Evolutionary conservation across 1,140 invertebrate genomes (phyloP).

Genomic region (Conus betulinus): DNA sequence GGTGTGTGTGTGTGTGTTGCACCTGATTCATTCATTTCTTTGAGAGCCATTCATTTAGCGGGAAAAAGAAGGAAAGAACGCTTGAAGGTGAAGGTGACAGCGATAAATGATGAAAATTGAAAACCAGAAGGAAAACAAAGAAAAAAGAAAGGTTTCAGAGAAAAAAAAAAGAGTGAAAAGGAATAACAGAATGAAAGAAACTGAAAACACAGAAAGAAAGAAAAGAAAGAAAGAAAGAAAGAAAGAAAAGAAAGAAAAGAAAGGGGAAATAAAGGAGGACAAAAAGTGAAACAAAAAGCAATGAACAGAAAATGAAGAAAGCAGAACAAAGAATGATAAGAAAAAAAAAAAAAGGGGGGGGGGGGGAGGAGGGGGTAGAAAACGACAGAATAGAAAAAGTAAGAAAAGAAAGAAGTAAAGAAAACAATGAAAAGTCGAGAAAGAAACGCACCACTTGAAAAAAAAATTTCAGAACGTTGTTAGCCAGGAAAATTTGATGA

Average conservation of each 20-base stretch:
- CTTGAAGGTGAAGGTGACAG: too few species aligned
- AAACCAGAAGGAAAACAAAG: neutral
- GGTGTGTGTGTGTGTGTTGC: too few species aligned
- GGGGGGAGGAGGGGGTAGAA: too few species aligned
- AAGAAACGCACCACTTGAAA: too few species aligned
- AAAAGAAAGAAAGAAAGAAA: neutral
- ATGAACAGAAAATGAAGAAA: slow-evolving; percentile 2
- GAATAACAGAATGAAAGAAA: neutral
- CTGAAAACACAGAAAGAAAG: neutral
- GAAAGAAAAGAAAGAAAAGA: neutral
- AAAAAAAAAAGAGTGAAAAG: too few species aligned
- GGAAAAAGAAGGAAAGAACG: too few species aligned
- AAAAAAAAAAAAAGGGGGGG: neutral
- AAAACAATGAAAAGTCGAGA: neutral
- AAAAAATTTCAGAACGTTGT: too few species aligned
- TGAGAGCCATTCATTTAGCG: too few species aligned
- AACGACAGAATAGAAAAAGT: neutral
- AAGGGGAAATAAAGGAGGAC: neutral
- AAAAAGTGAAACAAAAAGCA: neutral
- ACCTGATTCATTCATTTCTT: too few species aligned
- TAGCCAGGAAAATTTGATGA: too few species aligned
- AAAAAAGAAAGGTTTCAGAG: neutral
- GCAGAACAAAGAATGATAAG: neutral
- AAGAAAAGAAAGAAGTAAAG: neutral
- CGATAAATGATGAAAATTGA: too few species aligned